Conservation (phyloP, 2,113 vertebrate genomes). For the Lophochroa leadbeateri region DNA sequence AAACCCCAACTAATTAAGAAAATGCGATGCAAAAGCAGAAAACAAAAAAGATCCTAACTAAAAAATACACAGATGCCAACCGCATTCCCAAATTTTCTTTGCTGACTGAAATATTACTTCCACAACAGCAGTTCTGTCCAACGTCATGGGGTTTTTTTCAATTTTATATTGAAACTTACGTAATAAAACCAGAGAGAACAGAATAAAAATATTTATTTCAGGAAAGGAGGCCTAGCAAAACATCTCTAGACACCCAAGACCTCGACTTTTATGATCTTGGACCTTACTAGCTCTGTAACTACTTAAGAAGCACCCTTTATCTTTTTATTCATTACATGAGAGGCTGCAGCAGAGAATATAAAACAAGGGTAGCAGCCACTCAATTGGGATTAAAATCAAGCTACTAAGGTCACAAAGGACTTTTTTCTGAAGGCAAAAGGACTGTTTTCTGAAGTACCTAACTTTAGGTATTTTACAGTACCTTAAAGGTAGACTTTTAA, state of each 20-base stretch:
- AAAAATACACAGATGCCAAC: neutral
- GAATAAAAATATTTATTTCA: neutral
- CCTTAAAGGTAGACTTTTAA: neutral
- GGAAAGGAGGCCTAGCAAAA: neutral
- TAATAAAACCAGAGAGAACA: neutral
- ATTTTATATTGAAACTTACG: neutral
- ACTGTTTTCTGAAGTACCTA: neutral
- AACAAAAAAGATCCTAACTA: neutral
- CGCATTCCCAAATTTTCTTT: neutral
- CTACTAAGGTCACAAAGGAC: neutral
- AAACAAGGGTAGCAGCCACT: neutral
- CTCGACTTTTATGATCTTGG: neutral
- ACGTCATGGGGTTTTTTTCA: fast-evolving
- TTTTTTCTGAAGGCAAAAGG: neutral
- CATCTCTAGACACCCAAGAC: neutral
- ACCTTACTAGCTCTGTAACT: neutral
- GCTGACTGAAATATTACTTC: neutral
- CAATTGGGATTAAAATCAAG: neutral
- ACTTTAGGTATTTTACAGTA: neutral
- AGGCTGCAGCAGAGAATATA: neutral
- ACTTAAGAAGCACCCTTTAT: neutral
- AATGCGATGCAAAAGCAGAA: neutral
- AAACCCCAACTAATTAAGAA: neutral
- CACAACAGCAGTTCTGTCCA: neutral
- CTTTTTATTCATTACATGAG: neutral